Evolutionary conservation across 2,888 invertebrate genomes (phyloP), one percentile per base, ranked within the genome.

Genomic region (Atethmia centrago): DNA sequence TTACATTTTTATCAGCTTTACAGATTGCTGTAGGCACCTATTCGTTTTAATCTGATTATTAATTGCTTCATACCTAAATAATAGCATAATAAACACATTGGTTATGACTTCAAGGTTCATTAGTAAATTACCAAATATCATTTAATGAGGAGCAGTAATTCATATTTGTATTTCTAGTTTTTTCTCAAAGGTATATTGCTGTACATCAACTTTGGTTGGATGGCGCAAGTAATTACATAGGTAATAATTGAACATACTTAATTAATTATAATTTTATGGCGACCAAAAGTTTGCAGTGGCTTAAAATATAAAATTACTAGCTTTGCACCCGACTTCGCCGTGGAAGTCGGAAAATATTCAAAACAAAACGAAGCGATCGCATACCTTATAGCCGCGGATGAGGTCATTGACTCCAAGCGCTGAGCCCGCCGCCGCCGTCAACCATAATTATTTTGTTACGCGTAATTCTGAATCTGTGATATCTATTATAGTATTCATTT

Each of bases 21-120:
- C 14, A 31, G 63, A 78, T 67, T 63, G 21, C 40, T 53, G 45
- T 49, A 53, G 40, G 56, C 63, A 67, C 21, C 28, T 36, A 42
- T 59, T 61, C 16, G 3, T 28, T 3, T 19, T 74, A 65, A 74
- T 79, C 74, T 56, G 55, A 65, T 74, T 47, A 74, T 62, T 53
- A 55, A 74, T 68, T 56, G 45, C 36, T 68, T 51, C 59, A 25
- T 58, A 77, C 55, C 28, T 55, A 45, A 69, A 25, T 42, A 55
- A n/a, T n/a, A n/a, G n/a, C n/a, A n/a, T n/a, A n/a, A n/a, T n/a
- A n/a, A n/a, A n/a, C n/a, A n/a, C 21, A 58, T 61, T 53, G 14
- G 19, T 71, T 72, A 59, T 47, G 19, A 25, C 45, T 61, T 62
- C 49, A 66, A 75, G 47, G 61, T 25, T 58, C 16, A 55, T 47